Base-by-base conservation (phyloP, 2,797 vertebrate species). In the Pyrrhura leucotis region DNA sequence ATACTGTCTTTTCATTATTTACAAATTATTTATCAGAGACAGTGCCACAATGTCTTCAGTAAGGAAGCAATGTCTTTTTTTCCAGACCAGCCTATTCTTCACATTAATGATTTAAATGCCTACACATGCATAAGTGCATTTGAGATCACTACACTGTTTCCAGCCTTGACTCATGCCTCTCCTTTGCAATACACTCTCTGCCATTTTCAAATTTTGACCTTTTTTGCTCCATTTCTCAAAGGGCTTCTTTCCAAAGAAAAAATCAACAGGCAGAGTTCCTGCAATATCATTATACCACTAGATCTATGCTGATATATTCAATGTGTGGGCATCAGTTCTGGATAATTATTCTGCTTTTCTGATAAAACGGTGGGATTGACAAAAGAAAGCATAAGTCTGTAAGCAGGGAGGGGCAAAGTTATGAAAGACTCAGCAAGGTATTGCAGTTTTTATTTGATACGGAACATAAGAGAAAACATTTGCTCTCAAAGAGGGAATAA, bases 291-390 rank as follows among this genome's bases (percentile, higher is more conserved):
- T 90, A 90, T 20, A 88, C 23, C 26, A 48, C 71, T 69, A 82
- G 31, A 93, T 81, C 42, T 93, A 59, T 63, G 59, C 80, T 76
- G 28, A 82, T 85, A 54, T 40, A 93, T 75, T 88, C 45, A 26
- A 75, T 59, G 89, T 81, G 93, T 91, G 69, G 93, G 89, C 83
- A 90, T 66, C 39, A 73, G 45, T 51, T 84, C 88, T 81, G 66
- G 53, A 35, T 94, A 96, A 95, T 94, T 95, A 62, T 45, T 78
- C 66, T 81, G 42, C 39, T 86, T 84, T 88, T 85, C 66, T 86
- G 58, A 84, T 81, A 81, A 88, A 94, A 83, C 6, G 25, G 53
- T 54, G 69, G 29, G 62, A 78, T 31, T 86, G 76, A 90, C 79
- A 89, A 85, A 95, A 92, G 87, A 89, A 74, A 86, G 62, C 39